A percentile compares a stretch with the other conserved stretches of the same genome.
Conservation (phyloP, 2,888 invertebrate genomes). For the Magallana nippona region DNA sequence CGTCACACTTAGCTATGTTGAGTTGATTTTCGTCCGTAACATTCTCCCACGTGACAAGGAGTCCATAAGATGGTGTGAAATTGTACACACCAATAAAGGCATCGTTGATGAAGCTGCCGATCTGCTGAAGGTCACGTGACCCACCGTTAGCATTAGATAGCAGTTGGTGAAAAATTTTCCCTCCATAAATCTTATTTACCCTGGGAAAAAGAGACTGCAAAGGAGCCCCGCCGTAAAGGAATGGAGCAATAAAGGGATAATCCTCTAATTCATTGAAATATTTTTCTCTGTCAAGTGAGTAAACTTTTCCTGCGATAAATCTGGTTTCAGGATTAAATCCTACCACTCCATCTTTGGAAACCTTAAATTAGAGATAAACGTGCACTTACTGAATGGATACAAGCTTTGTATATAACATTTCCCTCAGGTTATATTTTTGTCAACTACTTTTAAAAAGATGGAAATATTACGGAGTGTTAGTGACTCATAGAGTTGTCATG, state of each 20-base stretch:
- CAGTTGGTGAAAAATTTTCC: constrained; percentile 49
- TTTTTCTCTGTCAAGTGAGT: background rate
- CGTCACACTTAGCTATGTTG: background rate
- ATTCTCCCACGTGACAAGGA: constrained; percentile 97
- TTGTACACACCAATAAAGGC: constrained; percentile 93
- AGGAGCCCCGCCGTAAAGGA: constrained; percentile 37
- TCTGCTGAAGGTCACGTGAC: constrained; percentile 34
- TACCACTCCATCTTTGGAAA: constrained; percentile 62
- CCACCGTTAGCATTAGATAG: background rate
- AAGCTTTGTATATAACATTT: no score
- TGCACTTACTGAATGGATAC: no score
- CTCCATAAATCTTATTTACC: constrained; percentile 39
- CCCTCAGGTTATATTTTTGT: no score
- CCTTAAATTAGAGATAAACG: constrained; percentile 49
- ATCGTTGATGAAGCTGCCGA: constrained; percentile 79
- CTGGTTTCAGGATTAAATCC: constrained; percentile 50
- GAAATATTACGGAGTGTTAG: no score
- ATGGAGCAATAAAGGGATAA: constrained; percentile 47
- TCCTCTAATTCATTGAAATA: constrained; percentile 16
- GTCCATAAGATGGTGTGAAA: constrained; percentile 93
- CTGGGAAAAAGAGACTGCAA: background rate
- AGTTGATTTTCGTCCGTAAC: constrained; percentile 83
- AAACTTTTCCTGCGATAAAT: constrained; percentile 2
- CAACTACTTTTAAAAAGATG: no score
- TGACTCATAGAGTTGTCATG: no score